Base-by-base conservation (phyloP, 2,888 invertebrate species). In the Onchidella celtica region DNA sequence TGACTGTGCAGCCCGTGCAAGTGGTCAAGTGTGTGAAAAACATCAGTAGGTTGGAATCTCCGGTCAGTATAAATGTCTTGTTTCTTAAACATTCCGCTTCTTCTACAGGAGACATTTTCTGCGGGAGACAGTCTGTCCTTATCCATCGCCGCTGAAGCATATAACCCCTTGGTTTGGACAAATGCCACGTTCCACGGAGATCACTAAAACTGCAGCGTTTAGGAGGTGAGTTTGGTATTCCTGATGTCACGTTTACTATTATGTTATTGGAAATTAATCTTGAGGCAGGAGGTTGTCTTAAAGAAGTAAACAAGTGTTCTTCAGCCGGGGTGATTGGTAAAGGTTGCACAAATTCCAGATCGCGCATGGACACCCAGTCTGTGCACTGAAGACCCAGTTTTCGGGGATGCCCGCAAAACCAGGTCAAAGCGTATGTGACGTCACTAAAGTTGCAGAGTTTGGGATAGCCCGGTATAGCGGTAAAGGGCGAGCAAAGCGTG, bases 341-440 rank as follows among this genome's bases (percentile, higher is more conserved):
- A 27, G 72, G 72, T 21, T 9, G 1, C 2, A 27, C 9, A 40
- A 72, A 72, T 55, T 72, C 72, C 72, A 72, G 40, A 27, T 72
- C 72, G 2, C 72, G 72, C 1, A 72, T 27, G 29, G n/a, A 38
- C 32, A 29, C 29, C 72, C 72, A 72, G 55, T 72, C 72, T 27
- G 47, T 27, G 29, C 72, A 72, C 9, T 17, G 24, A 11, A 72
- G 72, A 17, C 27, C 47, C 17, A 9, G 14, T 32, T 72, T 72
- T 14, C 72, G 72, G 47, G 72, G 72, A 17, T 55, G 24, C n/a
- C 72, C 72, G 57, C 72, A 72, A 27, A 32, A 72, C 72, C 72
- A 72, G 40, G 61, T 34, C 34, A n/a, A 29, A 17, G 61, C 81
- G 4, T 70, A 36, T 0, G 59, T 68, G 14, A 27, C 21, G 27